Evolutionary conservation across 2,113 vertebrate genomes (phyloP).

Genomic region (Steatornis caripensis): DNA sequence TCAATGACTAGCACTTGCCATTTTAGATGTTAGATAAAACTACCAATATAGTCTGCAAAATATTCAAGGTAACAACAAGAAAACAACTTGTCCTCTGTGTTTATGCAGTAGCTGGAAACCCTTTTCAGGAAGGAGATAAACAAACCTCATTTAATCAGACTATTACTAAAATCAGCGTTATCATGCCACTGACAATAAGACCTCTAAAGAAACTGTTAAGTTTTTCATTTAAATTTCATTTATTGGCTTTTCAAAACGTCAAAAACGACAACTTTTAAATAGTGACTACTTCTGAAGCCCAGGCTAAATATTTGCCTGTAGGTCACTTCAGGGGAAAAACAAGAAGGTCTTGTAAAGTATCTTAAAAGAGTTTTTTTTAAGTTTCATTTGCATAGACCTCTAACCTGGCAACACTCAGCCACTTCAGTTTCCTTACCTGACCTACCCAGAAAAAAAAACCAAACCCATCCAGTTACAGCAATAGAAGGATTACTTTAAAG

Average conservation of each 20-base stretch:
- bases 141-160: slow-evolving; percentile 22
- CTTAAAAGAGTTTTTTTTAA: background rate
- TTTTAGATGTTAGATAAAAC: background rate
- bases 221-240: slow-evolving; percentile 7
- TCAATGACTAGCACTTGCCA: background rate
- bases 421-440: background rate
- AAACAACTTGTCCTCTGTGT: background rate
- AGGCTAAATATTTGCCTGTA: slow-evolving; percentile 23
- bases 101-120: background rate
- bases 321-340: background rate
- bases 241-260: background rate
- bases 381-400: background rate
- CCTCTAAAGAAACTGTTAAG: background rate
- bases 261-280: background rate
- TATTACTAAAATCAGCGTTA: slow-evolving; percentile 21
- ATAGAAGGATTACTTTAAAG: background rate
- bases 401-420: background rate
- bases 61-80: background rate
- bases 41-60: background rate
- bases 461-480: background rate
- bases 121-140: slow-evolving; percentile 8
- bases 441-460: background rate
- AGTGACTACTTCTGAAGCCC: background rate
- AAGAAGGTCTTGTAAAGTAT: background rate
- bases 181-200: background rate